Evolutionary conservation across 2,113 vertebrate genomes (phyloP).

Genomic region (Pelvicachromis taeniatus): DNA sequence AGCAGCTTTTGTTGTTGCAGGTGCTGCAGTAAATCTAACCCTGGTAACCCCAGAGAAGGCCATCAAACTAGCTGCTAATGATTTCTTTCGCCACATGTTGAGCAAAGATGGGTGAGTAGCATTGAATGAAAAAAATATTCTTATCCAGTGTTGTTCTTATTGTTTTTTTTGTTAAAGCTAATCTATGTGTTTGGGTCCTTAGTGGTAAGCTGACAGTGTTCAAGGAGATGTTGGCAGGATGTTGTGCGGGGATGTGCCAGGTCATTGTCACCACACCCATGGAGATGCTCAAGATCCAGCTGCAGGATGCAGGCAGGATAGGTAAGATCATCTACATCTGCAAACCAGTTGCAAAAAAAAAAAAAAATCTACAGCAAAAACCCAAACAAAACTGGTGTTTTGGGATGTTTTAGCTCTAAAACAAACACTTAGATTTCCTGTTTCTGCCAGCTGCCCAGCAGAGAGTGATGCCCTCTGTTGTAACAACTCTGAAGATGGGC

Average conservation of each 20-base stretch:
- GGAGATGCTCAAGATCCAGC: conserved; percentile 85
- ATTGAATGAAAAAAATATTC: neutral
- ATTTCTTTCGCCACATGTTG: conserved; percentile 76
- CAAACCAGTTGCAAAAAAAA: neutral
- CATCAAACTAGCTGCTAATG: conserved; percentile 80
- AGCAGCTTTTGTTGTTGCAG: conserved; percentile 43
- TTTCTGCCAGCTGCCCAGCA: conserved; percentile 71
- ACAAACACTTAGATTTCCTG: neutral
- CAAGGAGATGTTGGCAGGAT: conserved; percentile 82
- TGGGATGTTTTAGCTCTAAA: neutral
- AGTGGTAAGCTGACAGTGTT: conserved; percentile 71
- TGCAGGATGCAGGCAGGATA: conserved; percentile 81
- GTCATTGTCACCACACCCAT: conserved; percentile 80
- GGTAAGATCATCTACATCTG: conserved; percentile 39
- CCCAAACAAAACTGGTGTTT: neutral
- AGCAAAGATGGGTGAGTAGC: conserved; percentile 74
- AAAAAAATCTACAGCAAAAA: neutral
- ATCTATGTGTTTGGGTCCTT: neutral
- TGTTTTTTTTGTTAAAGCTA: neutral
- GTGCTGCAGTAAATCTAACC: conserved; percentile 78
- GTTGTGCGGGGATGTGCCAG: conserved; percentile 81
- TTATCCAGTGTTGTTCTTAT: rapidly evolving
- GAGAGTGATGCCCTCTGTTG: conserved; percentile 60
- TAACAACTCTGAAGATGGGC: conserved; percentile 66
- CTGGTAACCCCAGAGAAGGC: conserved; percentile 81